A percentile compares a stretch with the other conserved stretches of the same genome.
Conservation (phyloP, 2,113 vertebrate species). For the Corythaixoides concolor region DNA sequence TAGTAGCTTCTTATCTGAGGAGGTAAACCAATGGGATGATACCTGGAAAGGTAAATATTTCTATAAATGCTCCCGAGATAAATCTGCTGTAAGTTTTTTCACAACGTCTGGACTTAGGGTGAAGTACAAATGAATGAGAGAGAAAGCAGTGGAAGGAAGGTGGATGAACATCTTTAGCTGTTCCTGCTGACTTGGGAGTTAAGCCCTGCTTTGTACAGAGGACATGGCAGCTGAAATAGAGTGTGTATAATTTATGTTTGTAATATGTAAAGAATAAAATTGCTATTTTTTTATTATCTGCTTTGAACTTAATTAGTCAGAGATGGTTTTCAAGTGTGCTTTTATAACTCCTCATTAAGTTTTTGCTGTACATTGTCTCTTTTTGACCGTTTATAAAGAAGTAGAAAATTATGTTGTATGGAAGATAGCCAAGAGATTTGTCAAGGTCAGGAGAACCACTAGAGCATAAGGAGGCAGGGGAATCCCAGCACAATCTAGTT, state of each 20-base stretch:
- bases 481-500: constrained; percentile 10
- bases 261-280: neutral
- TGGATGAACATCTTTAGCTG: neutral
- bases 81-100: constrained; percentile 3
- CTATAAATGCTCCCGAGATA: neutral
- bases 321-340: neutral
- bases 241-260: neutral
- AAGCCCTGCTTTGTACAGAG: neutral
- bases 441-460: constrained; percentile 40
- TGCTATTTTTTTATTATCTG: neutral
- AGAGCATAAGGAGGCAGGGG: neutral
- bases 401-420: neutral
- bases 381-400: neutral
- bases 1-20: constrained; percentile 24
- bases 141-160: neutral
- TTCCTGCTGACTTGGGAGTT: neutral
- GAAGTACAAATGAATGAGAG: neutral
- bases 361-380: constrained; percentile 24
- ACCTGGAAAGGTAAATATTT: constrained; percentile 39
- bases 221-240: neutral
- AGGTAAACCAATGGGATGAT: neutral
- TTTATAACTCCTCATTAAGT: constrained; percentile 31
- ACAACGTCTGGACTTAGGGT: neutral
- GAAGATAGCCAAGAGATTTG: constrained; percentile 7
- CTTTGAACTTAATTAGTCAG: constrained; percentile 32